Evolutionary conservation across 2,113 vertebrate genomes (phyloP), one percentile per base, ranked within the genome.

Genomic region (Gnathonemus longibarbis): DNA sequence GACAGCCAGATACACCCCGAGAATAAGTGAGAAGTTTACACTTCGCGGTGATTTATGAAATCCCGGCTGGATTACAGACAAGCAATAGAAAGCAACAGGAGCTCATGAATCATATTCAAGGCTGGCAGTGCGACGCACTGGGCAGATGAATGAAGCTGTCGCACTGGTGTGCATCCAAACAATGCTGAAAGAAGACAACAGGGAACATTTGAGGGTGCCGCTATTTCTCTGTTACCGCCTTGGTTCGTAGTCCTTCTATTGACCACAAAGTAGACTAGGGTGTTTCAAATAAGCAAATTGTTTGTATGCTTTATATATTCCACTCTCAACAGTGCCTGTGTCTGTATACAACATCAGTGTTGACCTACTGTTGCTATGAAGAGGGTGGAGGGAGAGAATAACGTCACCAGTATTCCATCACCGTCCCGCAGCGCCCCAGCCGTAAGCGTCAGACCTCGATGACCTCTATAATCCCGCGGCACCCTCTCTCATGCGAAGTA

Each of bases 1-100:
- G 85, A 19, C 84, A 86, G 45, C 84, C 84, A 85, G 24, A 85
- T n/a, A 21, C 13, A 87, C 48, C 31, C 13, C 13, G 49, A 15
- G 45, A 87, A 53, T 50, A 70, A 87, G 85, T 53, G 31, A 87
- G 85, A 35, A 31, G 85, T 87, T 53, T 53, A 87, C 85, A 87
- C 48, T 53, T 87, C 31, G 50, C 15, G 1, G n/a, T 50, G 84
- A 50, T 87, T 87, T 53, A 87, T 87, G 85, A 19, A 87, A 35
- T 56, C 27, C 50, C 19, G 27, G n/a, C 85, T 24, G 49, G 85
- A 87, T 87, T 27, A 24, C 83, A 84, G 46, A 46, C 17, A n/a
- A 42, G 35, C 83, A 35, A 27, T 35, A 31, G 50, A 53, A 39
- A 87, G 50, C 85, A 87, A 84, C 85, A 53, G 31, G 50, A 35